Conservation (phyloP, 2,113 vertebrate species). For the Anarhynchus alexandrinus region DNA sequence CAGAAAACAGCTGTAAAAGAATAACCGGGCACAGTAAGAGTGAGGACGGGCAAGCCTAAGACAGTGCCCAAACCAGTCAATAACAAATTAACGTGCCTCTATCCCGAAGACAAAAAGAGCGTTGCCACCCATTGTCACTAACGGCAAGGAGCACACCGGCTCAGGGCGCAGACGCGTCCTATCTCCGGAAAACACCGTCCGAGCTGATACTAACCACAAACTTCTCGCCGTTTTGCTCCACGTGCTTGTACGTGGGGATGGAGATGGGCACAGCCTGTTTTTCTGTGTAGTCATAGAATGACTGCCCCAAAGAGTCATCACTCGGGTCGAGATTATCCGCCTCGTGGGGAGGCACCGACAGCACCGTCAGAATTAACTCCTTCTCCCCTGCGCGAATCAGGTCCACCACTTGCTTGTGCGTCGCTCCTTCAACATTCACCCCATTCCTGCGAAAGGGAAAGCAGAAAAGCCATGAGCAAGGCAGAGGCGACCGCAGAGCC, state of each 20-base stretch:
- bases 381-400: conserved; percentile 94
- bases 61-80: fast-evolving
- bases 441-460: conserved; percentile 79
- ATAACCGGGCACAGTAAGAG: neutral
- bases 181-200: fast-evolving
- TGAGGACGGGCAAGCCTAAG: too few relatives aligned
- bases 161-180: neutral
- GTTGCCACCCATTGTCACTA: neutral
- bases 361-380: conserved; percentile 90
- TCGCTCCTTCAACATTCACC: conserved; percentile 94
- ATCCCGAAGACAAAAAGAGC: too few relatives aligned
- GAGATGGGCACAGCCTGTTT: conserved; percentile 98
- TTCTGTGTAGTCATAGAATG: conserved; percentile 94
- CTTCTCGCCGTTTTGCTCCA: conserved; percentile 94
- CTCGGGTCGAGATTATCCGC: conserved; percentile 88
- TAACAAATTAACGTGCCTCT: neutral
- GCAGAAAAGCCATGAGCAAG: conserved; percentile 26
- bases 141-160: neutral
- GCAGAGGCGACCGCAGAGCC: neutral
- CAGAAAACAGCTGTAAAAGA: neutral
- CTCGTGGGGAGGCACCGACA: conserved; percentile 92
- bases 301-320: conserved; percentile 87
- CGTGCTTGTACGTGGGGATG: conserved; percentile 95
- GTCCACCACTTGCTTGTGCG: conserved; percentile 98
- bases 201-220: conserved; percentile 87